Evolutionary conservation across 1,140 invertebrate genomes (phyloP), one percentile per base, ranked within the genome.

Genomic region (Bicyclus anynana): DNA sequence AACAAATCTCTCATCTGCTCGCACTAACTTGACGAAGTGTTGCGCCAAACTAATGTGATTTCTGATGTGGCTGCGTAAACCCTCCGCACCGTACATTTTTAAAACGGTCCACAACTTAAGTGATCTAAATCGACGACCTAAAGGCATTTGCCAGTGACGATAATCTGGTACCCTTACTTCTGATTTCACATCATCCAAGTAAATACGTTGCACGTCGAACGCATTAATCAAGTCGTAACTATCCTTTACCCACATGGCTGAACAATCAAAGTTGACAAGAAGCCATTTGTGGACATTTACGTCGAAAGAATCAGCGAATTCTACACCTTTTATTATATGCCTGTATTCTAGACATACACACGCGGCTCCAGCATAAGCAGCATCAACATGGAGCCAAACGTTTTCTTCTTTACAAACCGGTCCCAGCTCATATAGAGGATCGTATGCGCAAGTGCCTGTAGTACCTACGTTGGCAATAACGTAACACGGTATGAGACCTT

Each of bases 91-190:
- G 64, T 96, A 94, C 5, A 94, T 90, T 61, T 97, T 91, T 47
- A 99, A 80, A 0, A 97, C 96, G 62, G 98, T 97, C 98, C 98
- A 99, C 2, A 99, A 83, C 84, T 99, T 99, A 4, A 99, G 84
- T 0, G 98, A 93, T 16, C 97, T 91, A 74, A 99, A 99, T 66
- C 97, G 90, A 49, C 97, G 90, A 4, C 97, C 97, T 29, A 99
- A 82, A 9, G 97, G 93, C 71, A 99, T 97, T 89, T 98, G 97
- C 96, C 97, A 98, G 75, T 99, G 95, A 91, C 98, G 80, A 70
- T 96, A 98, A 76, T 98, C 97, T 0, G 96, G 96, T 5, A 94
- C 93, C 46, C 92, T 88, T 33, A 92, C 92, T 72, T 92, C 83
- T 29, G 94, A 93, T 66, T 93, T 91, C 47, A 92, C 71, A 67